Evolutionary conservation across 2,113 vertebrate species (phyloP), one percentile per base, ranked within the genome.

Genomic region (Ifrita kowaldi): DNA sequence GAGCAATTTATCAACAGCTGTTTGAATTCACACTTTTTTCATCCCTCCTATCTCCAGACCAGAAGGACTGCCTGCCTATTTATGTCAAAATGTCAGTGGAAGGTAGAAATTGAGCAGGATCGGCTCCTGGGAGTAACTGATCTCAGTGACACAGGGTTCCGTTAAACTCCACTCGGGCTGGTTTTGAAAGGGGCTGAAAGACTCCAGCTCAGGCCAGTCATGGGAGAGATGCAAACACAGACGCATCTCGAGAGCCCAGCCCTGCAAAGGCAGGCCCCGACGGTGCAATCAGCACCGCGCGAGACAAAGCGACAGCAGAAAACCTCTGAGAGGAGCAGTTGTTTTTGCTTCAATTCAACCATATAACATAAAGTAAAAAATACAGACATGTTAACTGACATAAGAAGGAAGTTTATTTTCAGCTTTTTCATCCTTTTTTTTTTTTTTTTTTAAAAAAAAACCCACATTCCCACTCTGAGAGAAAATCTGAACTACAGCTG

Each of bases 1-100:
- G 94, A 97, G 86, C 88, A 98, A 98, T 98, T 99, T 98, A 98
- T 98, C 98, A 98, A 97, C 96, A 98, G 77, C 84, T 63, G n/a
- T 98, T 98, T 97, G 97, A 98, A 97, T 98, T 97, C 91, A 96
- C 90, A 96, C 93, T 97, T 96, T 95, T 97, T 95, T 91, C 74
- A 95, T 88, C 94, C 93, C 57, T 97, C 64, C 33, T 97, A 97
- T 98, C 97, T 98, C 93, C 88, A 97, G 94, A 90, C 95, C 91
- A 97, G 94, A 96, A 96, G 83, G 73, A 39, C 77, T 96, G 96
- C 83, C 76, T 92, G 89, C 65, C 84, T 93, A 94, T 97, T 98
- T 96, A 65, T 85, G 96, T 98, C 96, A 98, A 96, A 98, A 94
- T 93, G 90, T 97, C 91, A 97, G 87, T 93, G 79, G 79, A 98